Evolutionary conservation across 1,140 invertebrate species (phyloP).

Genomic region (Bombus terrestris): DNA sequence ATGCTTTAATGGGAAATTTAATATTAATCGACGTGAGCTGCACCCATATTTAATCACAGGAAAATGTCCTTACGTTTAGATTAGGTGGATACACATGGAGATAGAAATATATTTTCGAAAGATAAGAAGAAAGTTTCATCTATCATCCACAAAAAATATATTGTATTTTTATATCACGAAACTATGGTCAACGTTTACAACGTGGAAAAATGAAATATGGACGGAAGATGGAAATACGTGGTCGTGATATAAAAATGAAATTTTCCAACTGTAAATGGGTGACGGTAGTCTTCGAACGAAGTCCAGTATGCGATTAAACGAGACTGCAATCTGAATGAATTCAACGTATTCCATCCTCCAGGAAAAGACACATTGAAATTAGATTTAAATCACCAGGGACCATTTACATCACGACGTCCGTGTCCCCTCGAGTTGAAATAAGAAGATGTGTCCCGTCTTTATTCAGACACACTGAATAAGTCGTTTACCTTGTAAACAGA

Average conservation of each 20-base stretch:
- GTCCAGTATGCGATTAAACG: not conserved
- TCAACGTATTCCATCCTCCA: not conserved
- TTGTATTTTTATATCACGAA: no score
- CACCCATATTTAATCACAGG: not conserved
- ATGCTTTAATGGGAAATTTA: not conserved
- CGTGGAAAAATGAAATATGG: no score
- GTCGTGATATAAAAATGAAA: no score
- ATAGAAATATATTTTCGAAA: not conserved
- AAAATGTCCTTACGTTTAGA: not conserved
- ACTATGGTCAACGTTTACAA: no score
- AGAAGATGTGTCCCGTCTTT: slow-evolving; percentile 17
- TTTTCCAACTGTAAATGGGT: not conserved
- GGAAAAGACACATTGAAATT: slow-evolving; percentile 26
- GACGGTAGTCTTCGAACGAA: not conserved
- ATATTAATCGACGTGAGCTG: not conserved
- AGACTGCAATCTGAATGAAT: not conserved
- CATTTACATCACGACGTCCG: slow-evolving; percentile 9
- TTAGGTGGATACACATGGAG: not conserved
- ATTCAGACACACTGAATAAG: slow-evolving; percentile 37
- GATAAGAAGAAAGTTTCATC: not conserved
- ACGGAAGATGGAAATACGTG: no score
- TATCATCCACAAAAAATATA: not conserved
- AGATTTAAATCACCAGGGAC: slow-evolving; percentile 28
- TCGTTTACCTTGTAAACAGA: slow-evolving; percentile 43
- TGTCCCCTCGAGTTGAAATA: not conserved